phyloP scores from a whole-genome alignment of 1,140 invertebrate genomes.

The honey bee (Apis mellifera) region DNA sequence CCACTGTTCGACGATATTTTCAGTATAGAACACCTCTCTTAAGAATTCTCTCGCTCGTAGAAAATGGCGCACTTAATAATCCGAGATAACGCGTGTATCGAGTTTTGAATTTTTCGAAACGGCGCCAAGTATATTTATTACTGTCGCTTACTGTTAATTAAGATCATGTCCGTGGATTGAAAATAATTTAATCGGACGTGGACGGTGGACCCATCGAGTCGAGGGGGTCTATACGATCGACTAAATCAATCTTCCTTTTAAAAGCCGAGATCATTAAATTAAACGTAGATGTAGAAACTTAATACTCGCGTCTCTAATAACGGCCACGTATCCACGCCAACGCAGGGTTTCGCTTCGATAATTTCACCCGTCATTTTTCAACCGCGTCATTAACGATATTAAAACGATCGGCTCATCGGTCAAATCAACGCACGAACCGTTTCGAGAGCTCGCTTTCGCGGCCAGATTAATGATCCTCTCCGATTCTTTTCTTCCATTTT shows the following conservation, averaged over 20 bases:
- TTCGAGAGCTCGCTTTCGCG: background rate
- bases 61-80: too few relatives aligned
- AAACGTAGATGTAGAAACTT: background rate
- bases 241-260: slow-evolving; percentile 1
- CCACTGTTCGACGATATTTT: too few relatives aligned
- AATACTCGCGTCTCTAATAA: background rate
- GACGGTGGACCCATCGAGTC: background rate
- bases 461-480: background rate
- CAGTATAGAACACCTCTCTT: too few relatives aligned
- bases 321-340: background rate
- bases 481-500: too few relatives aligned
- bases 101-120: too few relatives aligned
- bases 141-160: background rate
- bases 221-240: background rate
- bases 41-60: too few relatives aligned
- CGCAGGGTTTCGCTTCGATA: background rate
- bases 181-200: background rate
- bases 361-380: slow-evolving; percentile 12
- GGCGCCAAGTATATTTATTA: background rate
- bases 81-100: too few relatives aligned
- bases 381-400: slow-evolving; percentile 1
- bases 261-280: background rate
- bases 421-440: background rate
- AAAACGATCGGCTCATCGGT: slow-evolving; percentile 8
- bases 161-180: background rate